Base-by-base conservation (phyloP, 2,113 vertebrate genomes). In the Nothobranchius kuhntae region DNA sequence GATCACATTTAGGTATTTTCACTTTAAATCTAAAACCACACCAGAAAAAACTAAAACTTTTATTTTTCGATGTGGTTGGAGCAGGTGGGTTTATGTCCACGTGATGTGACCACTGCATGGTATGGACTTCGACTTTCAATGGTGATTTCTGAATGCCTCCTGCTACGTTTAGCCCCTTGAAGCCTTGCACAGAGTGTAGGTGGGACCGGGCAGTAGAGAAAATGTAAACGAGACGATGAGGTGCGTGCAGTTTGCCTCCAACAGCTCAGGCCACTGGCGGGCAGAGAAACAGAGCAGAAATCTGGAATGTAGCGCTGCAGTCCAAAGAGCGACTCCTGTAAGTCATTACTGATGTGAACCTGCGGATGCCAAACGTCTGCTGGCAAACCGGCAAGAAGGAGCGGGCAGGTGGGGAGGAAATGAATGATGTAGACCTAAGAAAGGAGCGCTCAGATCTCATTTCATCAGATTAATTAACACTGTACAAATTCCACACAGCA, bases 131-230 rank as follows among this genome's bases (percentile, higher is more conserved):
- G 56, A 83, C 83, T 87, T 77, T 82, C 72, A 73, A 58, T 86
- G 78, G 81, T 84, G 83, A 88, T 86, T 87, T 91, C 89, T 88
- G 86, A 87, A 92, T 87, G 82, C 58, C 61, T 86, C 48, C 17
- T 15, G 48, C 85, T 91, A 91, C 88, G 89, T 87, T 81, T 89
- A 92, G 72, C 73, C 73, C 36, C 9, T 55, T 13, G 7, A 61
- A 15, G 15, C 10, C 55, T 57, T 57, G 35, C 40, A 3, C 13
- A 21, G 48, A 17, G 30, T 50, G 48, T 5, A 46, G 13, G 45
- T 15, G 65, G 51, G 44, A 64, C 26, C n/a, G 21, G 53, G 38
- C 26, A 15, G 57, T 15, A 56, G 38, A 9, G n/a, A n/a, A n/a
- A n/a, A n/a, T n/a, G n/a, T n/a, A n/a, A n/a, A n/a, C n/a, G n/a